A percentile compares a stretch with the other conserved stretches of the same genome.
Evolutionary conservation across 2,888 invertebrate genomes (phyloP).

Genomic region (Exephanes ischioxanthus): DNA sequence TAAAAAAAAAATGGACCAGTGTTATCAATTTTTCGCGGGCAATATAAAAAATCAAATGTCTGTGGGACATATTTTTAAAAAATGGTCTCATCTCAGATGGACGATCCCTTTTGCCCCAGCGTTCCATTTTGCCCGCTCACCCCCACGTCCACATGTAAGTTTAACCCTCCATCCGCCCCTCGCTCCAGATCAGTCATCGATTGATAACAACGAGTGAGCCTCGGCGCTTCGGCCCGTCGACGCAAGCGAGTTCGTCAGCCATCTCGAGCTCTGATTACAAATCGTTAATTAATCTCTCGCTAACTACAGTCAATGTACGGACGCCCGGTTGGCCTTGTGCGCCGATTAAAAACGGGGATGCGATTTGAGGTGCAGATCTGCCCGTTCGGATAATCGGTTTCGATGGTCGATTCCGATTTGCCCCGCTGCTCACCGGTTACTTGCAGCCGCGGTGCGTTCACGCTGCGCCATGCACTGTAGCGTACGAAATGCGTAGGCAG

Average conservation of each 20-base stretch:
- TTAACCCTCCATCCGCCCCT: no score
- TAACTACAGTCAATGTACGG: not conserved
- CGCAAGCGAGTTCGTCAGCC: slow-evolving; percentile 51
- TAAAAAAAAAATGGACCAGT: no score
- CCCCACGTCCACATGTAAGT: no score
- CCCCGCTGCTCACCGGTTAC: slow-evolving; percentile 27
- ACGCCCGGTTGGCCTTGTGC: not conserved
- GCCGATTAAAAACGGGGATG: slow-evolving; percentile 52
- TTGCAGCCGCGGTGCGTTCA: not conserved
- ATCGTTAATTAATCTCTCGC: slow-evolving; percentile 61
- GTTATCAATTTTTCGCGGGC: no score
- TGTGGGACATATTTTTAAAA: no score
- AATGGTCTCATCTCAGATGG: no score
- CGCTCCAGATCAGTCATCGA: slow-evolving; percentile 22
- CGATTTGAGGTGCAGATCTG: slow-evolving; percentile 50
- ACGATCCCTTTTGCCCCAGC: no score
- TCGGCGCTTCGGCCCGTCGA: slow-evolving; percentile 39
- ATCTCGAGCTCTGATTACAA: slow-evolving; percentile 54
- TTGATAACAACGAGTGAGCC: slow-evolving; percentile 35
- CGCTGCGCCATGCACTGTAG: slow-evolving; percentile 7
- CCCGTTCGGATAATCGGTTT: slow-evolving; percentile 60
- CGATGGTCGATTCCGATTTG: slow-evolving; percentile 46
- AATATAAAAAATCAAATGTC: no score
- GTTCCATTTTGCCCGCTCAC: no score
- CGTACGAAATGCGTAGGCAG: slow-evolving; percentile 60